phyloP scores from a whole-genome alignment of 2,888 invertebrate species.

The Nymphalis polychloros region DNA sequence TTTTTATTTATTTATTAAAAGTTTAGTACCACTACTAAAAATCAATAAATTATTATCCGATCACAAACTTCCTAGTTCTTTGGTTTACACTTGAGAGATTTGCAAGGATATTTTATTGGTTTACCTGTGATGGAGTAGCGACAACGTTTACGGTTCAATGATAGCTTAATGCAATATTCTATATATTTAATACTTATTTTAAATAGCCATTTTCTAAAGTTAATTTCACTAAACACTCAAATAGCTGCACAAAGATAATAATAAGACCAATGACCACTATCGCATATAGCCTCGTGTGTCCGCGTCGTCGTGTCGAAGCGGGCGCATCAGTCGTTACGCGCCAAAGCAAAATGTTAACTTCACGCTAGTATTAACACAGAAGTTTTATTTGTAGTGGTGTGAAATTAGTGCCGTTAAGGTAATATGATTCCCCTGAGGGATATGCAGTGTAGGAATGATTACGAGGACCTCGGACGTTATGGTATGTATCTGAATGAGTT shows the following conservation, averaged over 20 bases:
- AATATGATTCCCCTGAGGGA: conserved; percentile 42
- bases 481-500: conserved; percentile 14
- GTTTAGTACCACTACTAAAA: no score
- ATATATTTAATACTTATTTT: no score
- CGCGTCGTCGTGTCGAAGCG: not conserved
- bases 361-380: not conserved
- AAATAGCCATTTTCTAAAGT: not conserved
- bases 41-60: no score
- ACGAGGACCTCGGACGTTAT: conserved; percentile 46
- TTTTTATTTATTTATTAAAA: no score
- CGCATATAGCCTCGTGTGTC: not conserved
- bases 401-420: conserved; percentile 8
- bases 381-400: conserved; percentile 20
- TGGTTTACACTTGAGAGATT: no score
- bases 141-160: no score
- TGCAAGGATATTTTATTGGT: no score
- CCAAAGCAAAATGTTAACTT: conserved; percentile 24
- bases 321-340: conserved; percentile 27
- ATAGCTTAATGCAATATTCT: no score
- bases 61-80: no score
- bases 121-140: no score
- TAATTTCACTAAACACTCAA: no score
- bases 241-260: not conserved
- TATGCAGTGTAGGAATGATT: conserved; percentile 38
- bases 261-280: conserved; percentile 4